These are phyloP conservation scores for Folsomia candida DNA, from an alignment of 2,888 invertebrate genomes.

Conservation along the genomic window DNA sequence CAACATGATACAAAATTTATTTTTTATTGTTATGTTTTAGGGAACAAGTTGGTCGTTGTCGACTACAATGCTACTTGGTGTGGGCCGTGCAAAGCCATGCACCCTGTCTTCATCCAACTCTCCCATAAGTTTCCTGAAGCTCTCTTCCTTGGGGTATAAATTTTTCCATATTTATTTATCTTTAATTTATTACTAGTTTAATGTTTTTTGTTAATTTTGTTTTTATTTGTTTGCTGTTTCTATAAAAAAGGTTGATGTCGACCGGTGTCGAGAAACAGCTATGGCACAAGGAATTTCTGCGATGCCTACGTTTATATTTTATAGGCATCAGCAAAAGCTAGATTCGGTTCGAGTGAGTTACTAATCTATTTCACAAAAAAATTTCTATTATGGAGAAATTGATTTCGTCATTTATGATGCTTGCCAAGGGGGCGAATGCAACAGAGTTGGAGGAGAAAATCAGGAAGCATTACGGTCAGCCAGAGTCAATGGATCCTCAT, in stretches of 20 bases:
- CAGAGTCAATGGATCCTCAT: constrained; percentile 56
- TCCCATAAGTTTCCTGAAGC: constrained; percentile 83
- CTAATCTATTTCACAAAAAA: no score
- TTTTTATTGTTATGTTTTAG: no score
- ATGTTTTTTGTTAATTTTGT: constrained; percentile 17
- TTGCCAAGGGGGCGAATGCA: constrained; percentile 81
- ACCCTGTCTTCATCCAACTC: constrained; percentile 85
- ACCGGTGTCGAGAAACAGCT: constrained; percentile 86
- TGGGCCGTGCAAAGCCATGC: constrained; percentile 92
- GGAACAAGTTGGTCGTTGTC: constrained; percentile 78
- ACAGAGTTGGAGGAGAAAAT: constrained; percentile 81
- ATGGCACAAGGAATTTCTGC: constrained; percentile 83
- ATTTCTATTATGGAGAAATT: no score
- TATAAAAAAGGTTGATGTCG: constrained; percentile 82
- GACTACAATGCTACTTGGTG: constrained; percentile 97
- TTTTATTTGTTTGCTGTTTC: no score
- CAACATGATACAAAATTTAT: no score
- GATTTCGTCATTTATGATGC: no score
- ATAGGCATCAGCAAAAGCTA: constrained; percentile 62
- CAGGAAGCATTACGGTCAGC: constrained; percentile 74
- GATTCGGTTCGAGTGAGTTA: constrained; percentile 58
- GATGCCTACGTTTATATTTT: constrained; percentile 98
- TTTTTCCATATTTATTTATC: no score
- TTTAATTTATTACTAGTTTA: constrained; percentile 45
- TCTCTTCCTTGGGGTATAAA: constrained; percentile 64